These are phyloP conservation scores for Brachionichthys hirsutus DNA, from an alignment of 2,113 vertebrate genomes.

Conservation along the genomic window DNA sequence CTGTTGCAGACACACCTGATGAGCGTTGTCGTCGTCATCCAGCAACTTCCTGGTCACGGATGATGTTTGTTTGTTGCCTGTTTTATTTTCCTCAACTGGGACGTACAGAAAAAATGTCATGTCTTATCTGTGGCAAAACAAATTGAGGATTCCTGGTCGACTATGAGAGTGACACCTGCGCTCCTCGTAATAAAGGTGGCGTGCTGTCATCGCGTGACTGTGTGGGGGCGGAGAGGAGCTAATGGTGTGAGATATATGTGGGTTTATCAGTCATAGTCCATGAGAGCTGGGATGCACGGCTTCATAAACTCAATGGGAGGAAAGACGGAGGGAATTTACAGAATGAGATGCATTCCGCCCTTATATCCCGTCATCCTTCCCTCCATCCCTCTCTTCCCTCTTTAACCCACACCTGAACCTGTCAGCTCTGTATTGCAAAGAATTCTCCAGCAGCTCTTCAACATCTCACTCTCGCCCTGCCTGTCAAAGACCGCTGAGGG, in stretches of 20 bases:
- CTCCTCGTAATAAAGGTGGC: conserved; percentile 47
- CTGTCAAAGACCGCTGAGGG: conserved; percentile 75
- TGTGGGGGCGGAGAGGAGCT: conserved; percentile 48
- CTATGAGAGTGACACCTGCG: conserved; percentile 44
- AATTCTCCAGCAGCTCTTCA: conserved; percentile 69
- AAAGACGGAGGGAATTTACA: conserved; percentile 35
- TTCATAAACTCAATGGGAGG: conserved; percentile 55
- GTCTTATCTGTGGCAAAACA: conserved; percentile 35
- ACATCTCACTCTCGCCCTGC: conserved; percentile 76
- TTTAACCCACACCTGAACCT: conserved; percentile 74
- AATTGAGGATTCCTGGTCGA: conserved; percentile 18
- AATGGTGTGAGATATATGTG: conserved; percentile 58
- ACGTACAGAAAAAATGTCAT: conserved; percentile 21
- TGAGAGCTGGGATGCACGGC: conserved; percentile 44
- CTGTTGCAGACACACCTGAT: no score
- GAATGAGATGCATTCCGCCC: conserved; percentile 25
- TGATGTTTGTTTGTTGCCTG: neutral
- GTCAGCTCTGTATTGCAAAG: conserved; percentile 66
- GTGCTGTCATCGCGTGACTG: conserved; percentile 41
- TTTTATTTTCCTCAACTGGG: conserved; percentile 23
- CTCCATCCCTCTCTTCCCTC: conserved; percentile 47
- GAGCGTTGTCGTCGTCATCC: no score
- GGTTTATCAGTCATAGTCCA: conserved; percentile 57
- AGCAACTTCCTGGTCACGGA: no score
- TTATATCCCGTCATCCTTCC: conserved; percentile 18